A percentile compares a stretch with the other conserved stretches of the same genome.
phyloP scores from a whole-genome alignment of 2,888 invertebrate genomes.

The Nematopogon swammerdamellus region DNA sequence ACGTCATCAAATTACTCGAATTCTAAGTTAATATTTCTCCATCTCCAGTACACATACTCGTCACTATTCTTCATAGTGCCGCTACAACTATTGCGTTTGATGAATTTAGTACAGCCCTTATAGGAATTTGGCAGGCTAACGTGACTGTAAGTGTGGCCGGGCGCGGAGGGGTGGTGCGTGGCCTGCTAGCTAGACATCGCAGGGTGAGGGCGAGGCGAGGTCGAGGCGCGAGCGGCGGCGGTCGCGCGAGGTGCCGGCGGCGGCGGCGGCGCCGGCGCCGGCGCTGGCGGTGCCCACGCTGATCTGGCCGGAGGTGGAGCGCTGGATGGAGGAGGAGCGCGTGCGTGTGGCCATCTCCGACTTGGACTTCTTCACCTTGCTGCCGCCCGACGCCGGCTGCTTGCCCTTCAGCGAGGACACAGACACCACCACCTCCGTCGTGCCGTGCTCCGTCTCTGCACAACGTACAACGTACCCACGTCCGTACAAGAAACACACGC shows the following conservation, averaged over 20 bases:
- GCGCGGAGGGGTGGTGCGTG: no score
- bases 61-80: no score
- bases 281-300: constrained; percentile 20
- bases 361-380: constrained; percentile 46
- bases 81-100: no score
- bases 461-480: no score
- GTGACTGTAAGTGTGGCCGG: no score
- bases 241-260: constrained; percentile 18
- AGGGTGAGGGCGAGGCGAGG: constrained; percentile 30
- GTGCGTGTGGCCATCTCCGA: constrained; percentile 34
- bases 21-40: no score
- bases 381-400: constrained; percentile 46
- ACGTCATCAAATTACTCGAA: no score
- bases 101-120: no score
- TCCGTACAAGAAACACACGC: no score
- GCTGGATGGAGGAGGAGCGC: constrained; percentile 40
- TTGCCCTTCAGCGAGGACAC: constrained; percentile 47
- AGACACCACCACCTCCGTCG: constrained; percentile 38
- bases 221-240: constrained; percentile 42
- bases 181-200: constrained; percentile 13
- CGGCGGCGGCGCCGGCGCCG: constrained; percentile 5
- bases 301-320: constrained; percentile 35
- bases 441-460: constrained; percentile 13
- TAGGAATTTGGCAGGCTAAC: no score
- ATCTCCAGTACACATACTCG: no score